Evolutionary conservation across 2,113 vertebrate species (phyloP).

Genomic region (Aythya baeri): DNA sequence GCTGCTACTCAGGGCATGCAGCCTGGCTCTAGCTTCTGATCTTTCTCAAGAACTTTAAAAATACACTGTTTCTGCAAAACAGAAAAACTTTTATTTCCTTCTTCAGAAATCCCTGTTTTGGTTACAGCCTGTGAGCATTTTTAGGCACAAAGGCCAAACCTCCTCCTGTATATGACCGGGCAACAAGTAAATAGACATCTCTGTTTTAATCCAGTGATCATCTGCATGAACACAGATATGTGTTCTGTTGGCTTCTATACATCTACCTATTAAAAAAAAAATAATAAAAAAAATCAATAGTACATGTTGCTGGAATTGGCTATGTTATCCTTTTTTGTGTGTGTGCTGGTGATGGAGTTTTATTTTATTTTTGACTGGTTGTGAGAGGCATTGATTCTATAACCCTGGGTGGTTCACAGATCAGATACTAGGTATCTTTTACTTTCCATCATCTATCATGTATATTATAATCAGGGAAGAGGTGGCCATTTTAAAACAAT

Average conservation of each 20-base stretch:
- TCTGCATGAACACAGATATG: neutral
- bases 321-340: neutral
- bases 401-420: neutral
- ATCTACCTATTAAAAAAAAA: neutral
- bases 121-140: neutral
- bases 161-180: neutral
- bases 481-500: neutral
- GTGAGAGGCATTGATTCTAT: neutral
- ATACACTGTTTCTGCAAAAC: neutral
- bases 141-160: neutral
- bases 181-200: neutral
- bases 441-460: neutral
- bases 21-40: neutral
- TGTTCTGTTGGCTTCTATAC: neutral
- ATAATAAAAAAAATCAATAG: neutral
- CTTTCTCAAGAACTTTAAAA: neutral
- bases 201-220: neutral
- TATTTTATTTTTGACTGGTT: neutral
- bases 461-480: neutral
- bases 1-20: fast-evolving
- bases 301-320: neutral
- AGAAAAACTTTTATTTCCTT: neutral
- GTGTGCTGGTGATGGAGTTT: neutral
- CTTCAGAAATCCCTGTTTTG: neutral
- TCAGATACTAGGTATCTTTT: neutral